These are phyloP conservation scores for Diadema setosum DNA, from an alignment of 35 echinoderm and acorn worm species.

Conservation along the genomic window DNA sequence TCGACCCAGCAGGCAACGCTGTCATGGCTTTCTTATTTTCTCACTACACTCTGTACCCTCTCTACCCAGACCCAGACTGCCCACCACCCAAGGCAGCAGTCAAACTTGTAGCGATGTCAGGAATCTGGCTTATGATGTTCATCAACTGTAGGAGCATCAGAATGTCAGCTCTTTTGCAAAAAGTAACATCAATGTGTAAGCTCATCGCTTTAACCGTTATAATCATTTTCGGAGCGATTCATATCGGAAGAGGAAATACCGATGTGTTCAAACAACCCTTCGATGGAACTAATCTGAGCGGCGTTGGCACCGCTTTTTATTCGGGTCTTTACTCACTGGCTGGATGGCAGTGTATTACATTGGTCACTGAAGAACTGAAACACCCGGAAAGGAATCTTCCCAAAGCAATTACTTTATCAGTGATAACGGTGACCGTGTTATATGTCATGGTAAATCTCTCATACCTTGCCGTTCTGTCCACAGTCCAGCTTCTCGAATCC, in stretches of 20 bases:
- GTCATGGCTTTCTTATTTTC: slow-evolving; percentile 14
- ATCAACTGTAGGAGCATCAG: slow-evolving; percentile 13
- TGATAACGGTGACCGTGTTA: slow-evolving; percentile 48
- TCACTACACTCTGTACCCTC: not conserved
- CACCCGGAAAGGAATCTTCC: slow-evolving; percentile 64
- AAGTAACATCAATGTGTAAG: not conserved
- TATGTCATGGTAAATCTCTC: slow-evolving; percentile 79
- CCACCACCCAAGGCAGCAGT: not conserved
- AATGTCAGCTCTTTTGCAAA: not conserved
- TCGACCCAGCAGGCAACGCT: not conserved
- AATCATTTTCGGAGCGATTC: slow-evolving; percentile 17
- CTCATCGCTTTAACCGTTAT: slow-evolving; percentile 5
- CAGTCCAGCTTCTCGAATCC: slow-evolving; percentile 52
- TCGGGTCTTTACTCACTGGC: not conserved
- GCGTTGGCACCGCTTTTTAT: not conserved
- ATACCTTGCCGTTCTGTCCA: slow-evolving; percentile 80
- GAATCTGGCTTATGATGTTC: not conserved
- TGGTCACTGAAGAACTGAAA: not conserved
- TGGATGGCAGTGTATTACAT: not conserved
- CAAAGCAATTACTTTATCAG: slow-evolving; percentile 37
- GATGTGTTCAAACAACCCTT: not conserved
- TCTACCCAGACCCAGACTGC: not conserved
- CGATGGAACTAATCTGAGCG: not conserved
- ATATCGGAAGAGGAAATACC: not conserved
- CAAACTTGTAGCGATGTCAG: not conserved